These are phyloP conservation scores for Eugnorisma glareosa DNA, from an alignment of 2,888 invertebrate genomes.

Conservation along the genomic window DNA sequence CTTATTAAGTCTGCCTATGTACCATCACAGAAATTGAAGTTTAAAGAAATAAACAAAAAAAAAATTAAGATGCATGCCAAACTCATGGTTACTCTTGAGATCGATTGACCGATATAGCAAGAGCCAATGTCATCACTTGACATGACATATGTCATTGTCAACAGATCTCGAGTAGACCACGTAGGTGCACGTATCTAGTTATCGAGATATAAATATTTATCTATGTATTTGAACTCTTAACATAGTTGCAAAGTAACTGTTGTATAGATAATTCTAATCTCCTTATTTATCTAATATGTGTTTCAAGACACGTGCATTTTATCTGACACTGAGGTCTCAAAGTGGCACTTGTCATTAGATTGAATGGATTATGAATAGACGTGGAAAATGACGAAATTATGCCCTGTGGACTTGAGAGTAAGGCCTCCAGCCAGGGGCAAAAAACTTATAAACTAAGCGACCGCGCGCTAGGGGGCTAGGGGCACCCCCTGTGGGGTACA, in stretches of 20 bases:
- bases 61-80: not conserved
- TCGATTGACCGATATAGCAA: not conserved
- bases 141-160: constrained; percentile 4
- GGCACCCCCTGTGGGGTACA: too few species aligned
- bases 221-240: constrained; percentile 32
- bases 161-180: not conserved
- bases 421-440: too few species aligned
- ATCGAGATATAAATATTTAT: not conserved
- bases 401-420: too few species aligned
- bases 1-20: not conserved
- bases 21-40: not conserved
- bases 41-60: not conserved
- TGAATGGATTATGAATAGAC: constrained; percentile 22
- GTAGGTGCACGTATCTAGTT: constrained; percentile 10
- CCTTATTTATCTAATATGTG: constrained; percentile 48
- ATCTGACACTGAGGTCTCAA: constrained; percentile 58
- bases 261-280: constrained; percentile 50
- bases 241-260: constrained; percentile 49
- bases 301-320: constrained; percentile 63
- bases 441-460: too few species aligned
- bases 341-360: constrained; percentile 42
- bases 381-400: not conserved
- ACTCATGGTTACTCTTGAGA: not conserved
- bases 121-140: not conserved
- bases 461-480: too few species aligned